Conservation (phyloP, 2,888 invertebrate genomes). For the Drosophila bunnanda region DNA sequence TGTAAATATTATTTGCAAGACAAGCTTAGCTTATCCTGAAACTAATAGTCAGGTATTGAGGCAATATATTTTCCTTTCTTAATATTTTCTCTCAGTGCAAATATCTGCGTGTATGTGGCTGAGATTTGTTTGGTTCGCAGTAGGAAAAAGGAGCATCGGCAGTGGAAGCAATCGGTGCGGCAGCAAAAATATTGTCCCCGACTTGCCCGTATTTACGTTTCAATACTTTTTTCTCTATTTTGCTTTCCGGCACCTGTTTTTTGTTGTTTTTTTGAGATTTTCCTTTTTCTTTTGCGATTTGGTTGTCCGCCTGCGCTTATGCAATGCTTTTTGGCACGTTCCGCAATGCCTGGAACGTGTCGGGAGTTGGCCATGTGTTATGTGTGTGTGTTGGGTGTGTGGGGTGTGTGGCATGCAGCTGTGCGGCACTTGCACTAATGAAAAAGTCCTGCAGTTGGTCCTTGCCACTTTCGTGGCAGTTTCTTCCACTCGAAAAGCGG, state of each 20-base stretch:
- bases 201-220: conserved; percentile 39
- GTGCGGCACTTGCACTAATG: conserved; percentile 75
- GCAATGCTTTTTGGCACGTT: conserved; percentile 73
- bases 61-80: background rate
- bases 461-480: conserved; percentile 28
- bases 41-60: background rate
- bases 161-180: conserved; percentile 26
- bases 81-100: conserved; percentile 12
- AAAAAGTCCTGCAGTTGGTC: conserved; percentile 64
- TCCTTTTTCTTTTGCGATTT: conserved; percentile 61
- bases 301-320: conserved; percentile 73
- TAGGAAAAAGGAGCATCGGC: conserved; percentile 24
- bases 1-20: background rate
- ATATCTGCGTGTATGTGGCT: conserved; percentile 33
- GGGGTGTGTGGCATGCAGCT: conserved; percentile 37
- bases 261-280: conserved; percentile 15
- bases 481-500: background rate
- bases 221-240: conserved; percentile 22
- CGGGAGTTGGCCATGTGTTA: conserved; percentile 36
- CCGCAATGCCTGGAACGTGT: conserved; percentile 62
- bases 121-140: conserved; percentile 68
- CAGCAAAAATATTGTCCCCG: conserved; percentile 57
- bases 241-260: conserved; percentile 23
- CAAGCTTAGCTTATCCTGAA: background rate
- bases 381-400: conserved; percentile 8